Conservation (phyloP, 1,140 invertebrate species). For the Drosophila parabipectinata region DNA sequence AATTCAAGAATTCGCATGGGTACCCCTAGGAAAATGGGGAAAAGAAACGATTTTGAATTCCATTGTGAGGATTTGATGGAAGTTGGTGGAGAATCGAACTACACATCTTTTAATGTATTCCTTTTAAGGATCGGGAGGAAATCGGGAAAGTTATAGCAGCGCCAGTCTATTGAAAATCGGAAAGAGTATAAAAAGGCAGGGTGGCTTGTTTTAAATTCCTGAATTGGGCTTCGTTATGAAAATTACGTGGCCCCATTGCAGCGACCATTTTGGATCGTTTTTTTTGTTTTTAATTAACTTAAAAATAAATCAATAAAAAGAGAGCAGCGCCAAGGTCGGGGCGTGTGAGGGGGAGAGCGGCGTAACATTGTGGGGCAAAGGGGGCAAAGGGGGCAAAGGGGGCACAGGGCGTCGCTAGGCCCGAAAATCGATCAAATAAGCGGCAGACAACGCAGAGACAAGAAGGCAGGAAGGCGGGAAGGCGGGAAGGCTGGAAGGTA, state of each 20-base stretch:
- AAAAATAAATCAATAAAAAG: slow-evolving; percentile 69
- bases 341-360: background rate
- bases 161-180: too few species aligned
- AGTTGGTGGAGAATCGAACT: too few species aligned
- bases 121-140: too few species aligned
- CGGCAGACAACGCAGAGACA: slow-evolving; percentile 28
- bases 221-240: slow-evolving; percentile 40
- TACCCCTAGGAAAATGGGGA: too few species aligned
- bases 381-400: background rate
- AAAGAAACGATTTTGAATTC: too few species aligned
- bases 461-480: background rate
- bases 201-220: background rate
- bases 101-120: too few species aligned
- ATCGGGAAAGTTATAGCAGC: too few species aligned
- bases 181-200: too few species aligned
- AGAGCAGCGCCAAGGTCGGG: slow-evolving; percentile 51
- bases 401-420: slow-evolving; percentile 31
- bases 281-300: slow-evolving; percentile 73
- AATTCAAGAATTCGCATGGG: too few species aligned
- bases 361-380: slow-evolving; percentile 31
- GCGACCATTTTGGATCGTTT: slow-evolving; percentile 9
- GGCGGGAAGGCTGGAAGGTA: slow-evolving; percentile 21
- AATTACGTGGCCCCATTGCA: slow-evolving; percentile 57
- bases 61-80: too few species aligned
- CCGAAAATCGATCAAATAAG: slow-evolving; percentile 71